Evolutionary conservation across 2,888 invertebrate genomes (phyloP).

Genomic region (Hemistola chrysoprasaria): DNA sequence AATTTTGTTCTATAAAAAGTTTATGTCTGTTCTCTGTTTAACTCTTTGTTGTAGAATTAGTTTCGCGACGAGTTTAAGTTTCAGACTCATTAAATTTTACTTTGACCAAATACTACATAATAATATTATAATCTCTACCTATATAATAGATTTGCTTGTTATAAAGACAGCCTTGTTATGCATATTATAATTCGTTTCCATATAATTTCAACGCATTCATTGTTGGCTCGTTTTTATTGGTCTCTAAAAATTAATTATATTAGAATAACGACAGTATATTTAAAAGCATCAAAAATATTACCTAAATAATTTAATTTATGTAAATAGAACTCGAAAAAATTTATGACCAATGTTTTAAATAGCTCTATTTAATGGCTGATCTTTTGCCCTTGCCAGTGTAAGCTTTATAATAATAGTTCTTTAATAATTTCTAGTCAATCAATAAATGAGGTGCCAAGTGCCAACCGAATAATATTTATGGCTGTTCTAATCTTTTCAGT

Average conservation of each 20-base stretch:
- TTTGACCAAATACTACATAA: slow-evolving; percentile 25
- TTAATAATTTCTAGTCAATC: slow-evolving; percentile 19
- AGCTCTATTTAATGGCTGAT: slow-evolving; percentile 9
- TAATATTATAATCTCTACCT: no score
- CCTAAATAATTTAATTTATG: slow-evolving; percentile 1
- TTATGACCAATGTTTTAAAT: slow-evolving; percentile 5
- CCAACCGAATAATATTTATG: slow-evolving; percentile 32
- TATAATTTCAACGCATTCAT: no score
- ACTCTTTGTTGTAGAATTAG: slow-evolving; percentile 66
- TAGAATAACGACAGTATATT: no score
- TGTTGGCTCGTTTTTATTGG: no score
- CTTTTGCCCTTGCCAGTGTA: slow-evolving; percentile 19
- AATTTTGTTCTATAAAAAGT: slow-evolving; percentile 60
- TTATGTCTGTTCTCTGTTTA: slow-evolving; percentile 56
- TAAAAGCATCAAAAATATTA: no score
- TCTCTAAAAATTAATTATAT: no score
- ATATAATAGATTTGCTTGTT: slow-evolving; percentile 10
- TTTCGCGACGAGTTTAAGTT: slow-evolving; percentile 39
- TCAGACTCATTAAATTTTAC: slow-evolving; percentile 33
- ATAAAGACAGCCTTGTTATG: neutral
- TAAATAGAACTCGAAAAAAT: slow-evolving; percentile 5
- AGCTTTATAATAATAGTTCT: slow-evolving; percentile 20
- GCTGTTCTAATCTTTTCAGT: slow-evolving; percentile 28
- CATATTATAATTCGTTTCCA: no score
- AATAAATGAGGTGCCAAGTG: slow-evolving; percentile 31